phyloP scores from a whole-genome alignment of 2,888 invertebrate genomes.

The Heteromyza rotundicornis region DNA sequence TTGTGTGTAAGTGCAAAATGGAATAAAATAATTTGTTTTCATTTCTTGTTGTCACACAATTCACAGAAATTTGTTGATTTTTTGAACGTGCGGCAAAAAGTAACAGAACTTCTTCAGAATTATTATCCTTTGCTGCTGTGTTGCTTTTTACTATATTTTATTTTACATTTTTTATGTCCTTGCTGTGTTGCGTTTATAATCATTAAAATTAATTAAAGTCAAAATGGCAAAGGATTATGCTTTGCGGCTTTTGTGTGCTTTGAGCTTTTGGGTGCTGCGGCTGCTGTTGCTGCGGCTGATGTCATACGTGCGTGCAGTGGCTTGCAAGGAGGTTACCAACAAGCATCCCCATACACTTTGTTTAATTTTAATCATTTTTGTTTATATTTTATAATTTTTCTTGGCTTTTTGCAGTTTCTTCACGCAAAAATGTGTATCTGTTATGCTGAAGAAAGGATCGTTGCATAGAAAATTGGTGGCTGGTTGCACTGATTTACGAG shows the following conservation, averaged over 20 bases:
- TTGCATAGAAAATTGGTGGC: neutral
- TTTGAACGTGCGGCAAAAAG: neutral
- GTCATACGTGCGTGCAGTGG: neutral
- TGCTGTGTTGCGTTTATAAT: slow-evolving; percentile 37
- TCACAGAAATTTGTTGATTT: slow-evolving; percentile 16
- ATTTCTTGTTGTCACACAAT: slow-evolving; percentile 12
- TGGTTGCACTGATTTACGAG: neutral
- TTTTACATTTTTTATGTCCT: slow-evolving; percentile 14
- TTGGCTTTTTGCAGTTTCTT: neutral
- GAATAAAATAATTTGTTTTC: slow-evolving; percentile 22
- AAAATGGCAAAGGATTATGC: slow-evolving; percentile 40
- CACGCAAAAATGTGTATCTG: too few relatives aligned
- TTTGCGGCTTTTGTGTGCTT: slow-evolving; percentile 23
- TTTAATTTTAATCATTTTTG: slow-evolving; percentile 43
- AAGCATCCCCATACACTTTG: slow-evolving; percentile 34
- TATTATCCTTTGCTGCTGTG: slow-evolving; percentile 2
- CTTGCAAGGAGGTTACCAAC: neutral
- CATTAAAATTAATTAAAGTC: slow-evolving; percentile 57
- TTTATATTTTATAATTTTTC: slow-evolving; percentile 32
- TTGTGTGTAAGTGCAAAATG: slow-evolving; percentile 11
- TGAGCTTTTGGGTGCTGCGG: slow-evolving; percentile 2
- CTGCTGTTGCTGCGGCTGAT: neutral
- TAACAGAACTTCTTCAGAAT: slow-evolving; percentile 4
- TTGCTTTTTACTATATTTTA: slow-evolving; percentile 7
- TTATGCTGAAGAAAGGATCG: neutral